Evolutionary conservation across 1,140 invertebrate genomes (phyloP).

Genomic region (Drosophila dunni): DNA sequence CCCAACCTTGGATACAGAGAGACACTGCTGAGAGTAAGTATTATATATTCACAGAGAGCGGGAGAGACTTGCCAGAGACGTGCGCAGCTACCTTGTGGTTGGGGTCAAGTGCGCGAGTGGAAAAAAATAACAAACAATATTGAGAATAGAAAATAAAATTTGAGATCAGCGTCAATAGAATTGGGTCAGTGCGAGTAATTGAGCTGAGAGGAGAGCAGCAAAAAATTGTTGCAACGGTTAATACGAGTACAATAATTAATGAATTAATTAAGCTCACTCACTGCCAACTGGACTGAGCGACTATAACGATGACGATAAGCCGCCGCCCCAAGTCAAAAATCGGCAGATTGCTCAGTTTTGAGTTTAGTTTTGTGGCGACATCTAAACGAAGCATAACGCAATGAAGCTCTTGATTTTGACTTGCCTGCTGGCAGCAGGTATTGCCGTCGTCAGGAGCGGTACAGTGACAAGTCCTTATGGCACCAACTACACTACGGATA

Average conservation of each 20-base stretch:
- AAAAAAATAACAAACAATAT: conserved; percentile 1
- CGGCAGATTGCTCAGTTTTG: conserved; percentile 66
- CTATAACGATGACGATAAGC: conserved; percentile 56
- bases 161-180: conserved; percentile 53
- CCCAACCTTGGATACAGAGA: conserved; percentile 51
- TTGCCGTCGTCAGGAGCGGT: background rate
- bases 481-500: conserved; percentile 71
- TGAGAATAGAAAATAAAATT: conserved; percentile 14
- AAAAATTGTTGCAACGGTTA: conserved; percentile 72
- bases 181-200: conserved; percentile 70
- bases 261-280: conserved; percentile 71
- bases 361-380: conserved; percentile 69
- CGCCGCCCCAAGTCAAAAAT: conserved; percentile 71
- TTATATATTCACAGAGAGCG: conserved; percentile 3
- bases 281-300: conserved; percentile 4
- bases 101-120: conserved; percentile 56
- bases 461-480: conserved; percentile 36
- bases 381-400: conserved; percentile 46
- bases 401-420: conserved; percentile 8
- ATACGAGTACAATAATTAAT: conserved; percentile 61
- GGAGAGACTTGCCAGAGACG: conserved; percentile 5
- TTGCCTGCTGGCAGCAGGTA: conserved; percentile 44
- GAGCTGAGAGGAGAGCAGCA: conserved; percentile 40
- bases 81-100: conserved; percentile 59
- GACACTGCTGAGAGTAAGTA: conserved; percentile 32